Conservation (phyloP, 1,140 invertebrate genomes). For the Achatina immaculata region DNA sequence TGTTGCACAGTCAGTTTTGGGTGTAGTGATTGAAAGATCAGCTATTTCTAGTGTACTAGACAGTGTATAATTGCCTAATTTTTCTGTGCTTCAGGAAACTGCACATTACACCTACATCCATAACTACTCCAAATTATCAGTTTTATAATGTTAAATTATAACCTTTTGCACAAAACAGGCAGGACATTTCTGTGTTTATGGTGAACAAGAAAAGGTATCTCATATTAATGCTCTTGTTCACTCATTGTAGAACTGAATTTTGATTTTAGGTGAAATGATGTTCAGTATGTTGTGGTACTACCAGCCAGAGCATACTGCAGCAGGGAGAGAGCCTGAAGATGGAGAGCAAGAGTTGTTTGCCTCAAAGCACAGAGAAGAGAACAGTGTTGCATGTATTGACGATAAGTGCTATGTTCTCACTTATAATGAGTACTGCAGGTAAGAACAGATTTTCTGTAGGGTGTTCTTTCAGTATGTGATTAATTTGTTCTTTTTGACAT, state of each 20-base stretch:
- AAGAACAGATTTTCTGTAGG: conserved; percentile 13
- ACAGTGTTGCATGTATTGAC: conserved; percentile 97
- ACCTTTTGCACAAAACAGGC: background rate
- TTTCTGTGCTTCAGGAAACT: too few relatives aligned
- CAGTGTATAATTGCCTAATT: too few relatives aligned
- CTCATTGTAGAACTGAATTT: too few relatives aligned
- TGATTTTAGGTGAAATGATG: conserved; percentile 75
- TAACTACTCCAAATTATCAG: too few relatives aligned
- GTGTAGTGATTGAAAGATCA: too few relatives aligned
- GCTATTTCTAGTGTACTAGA: too few relatives aligned
- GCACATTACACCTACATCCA: too few relatives aligned
- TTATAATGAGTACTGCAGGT: conserved; percentile 97
- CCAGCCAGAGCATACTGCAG: conserved; percentile 94
- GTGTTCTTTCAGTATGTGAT: too few relatives aligned
- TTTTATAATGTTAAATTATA: background rate
- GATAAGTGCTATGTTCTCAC: conserved; percentile 98
- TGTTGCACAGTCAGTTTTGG: too few relatives aligned
- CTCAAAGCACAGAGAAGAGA: conserved; percentile 91
- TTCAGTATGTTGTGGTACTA: conserved; percentile 97
- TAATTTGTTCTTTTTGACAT: too few relatives aligned
- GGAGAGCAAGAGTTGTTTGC: conserved; percentile 94
- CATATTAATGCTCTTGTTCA: too few relatives aligned
- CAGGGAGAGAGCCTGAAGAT: conserved; percentile 81
- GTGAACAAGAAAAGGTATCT: background rate
- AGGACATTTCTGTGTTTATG: background rate